A percentile compares a stretch with the other conserved stretches of the same genome.
Evolutionary conservation across 2,113 vertebrate genomes (phyloP).

Genomic region (Entomyzon cyanotis): DNA sequence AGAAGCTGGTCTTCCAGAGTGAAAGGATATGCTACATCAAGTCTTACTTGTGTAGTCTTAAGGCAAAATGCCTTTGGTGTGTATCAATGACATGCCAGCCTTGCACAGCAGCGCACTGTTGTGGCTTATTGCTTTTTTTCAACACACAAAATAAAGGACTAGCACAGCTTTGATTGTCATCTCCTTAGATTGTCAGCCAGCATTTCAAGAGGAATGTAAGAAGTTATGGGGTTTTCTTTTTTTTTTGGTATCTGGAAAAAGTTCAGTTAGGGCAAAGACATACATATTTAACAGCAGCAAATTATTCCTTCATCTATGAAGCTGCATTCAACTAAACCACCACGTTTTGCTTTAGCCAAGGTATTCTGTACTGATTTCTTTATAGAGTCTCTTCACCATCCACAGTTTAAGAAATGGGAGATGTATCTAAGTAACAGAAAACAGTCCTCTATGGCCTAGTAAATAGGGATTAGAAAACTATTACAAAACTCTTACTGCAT

Average conservation of each 20-base stretch:
- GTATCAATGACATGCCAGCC: neutral
- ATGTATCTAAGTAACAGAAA: slow-evolving; percentile 67
- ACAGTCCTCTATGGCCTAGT: slow-evolving; percentile 56
- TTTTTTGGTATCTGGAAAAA: neutral
- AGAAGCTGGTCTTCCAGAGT: neutral
- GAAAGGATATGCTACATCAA: slow-evolving; percentile 6
- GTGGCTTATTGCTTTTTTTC: slow-evolving; percentile 15
- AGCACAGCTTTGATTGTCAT: slow-evolving; percentile 13
- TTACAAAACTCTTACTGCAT: slow-evolving; percentile 69
- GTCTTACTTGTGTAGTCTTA: neutral
- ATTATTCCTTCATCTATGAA: slow-evolving; percentile 28
- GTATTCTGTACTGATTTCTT: neutral
- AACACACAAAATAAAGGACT: neutral
- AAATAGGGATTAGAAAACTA: slow-evolving; percentile 68
- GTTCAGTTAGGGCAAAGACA: neutral
- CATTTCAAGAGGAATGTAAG: slow-evolving; percentile 41
- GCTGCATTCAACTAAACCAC: neutral
- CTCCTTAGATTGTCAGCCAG: slow-evolving; percentile 22
- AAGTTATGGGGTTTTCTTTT: neutral
- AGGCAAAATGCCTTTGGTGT: slow-evolving; percentile 7
- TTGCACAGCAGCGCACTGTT: neutral
- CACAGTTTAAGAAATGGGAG: slow-evolving; percentile 20
- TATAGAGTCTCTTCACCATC: slow-evolving; percentile 5
- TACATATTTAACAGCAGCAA: slow-evolving; percentile 14
- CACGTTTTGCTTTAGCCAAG: slow-evolving; percentile 12